Base-by-base conservation (phyloP, 2,888 invertebrate species). In the Tuberolachnus salignus region DNA sequence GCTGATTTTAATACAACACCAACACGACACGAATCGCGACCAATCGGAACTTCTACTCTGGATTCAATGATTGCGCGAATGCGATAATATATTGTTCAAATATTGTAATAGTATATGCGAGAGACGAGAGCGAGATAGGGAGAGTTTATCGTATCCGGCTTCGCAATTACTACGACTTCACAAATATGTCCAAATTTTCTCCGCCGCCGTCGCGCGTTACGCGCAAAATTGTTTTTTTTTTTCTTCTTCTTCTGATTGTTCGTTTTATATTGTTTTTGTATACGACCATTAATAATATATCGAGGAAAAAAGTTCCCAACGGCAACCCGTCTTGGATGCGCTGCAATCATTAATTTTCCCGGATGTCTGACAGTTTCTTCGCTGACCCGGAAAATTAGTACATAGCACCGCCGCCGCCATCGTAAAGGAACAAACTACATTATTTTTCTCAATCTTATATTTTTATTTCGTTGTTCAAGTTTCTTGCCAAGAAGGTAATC, bases 291-390 rank as follows among this genome's bases (percentile, higher is more conserved):
- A 73, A 73, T 73, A 34, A 34, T 34, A 34, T 4, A 53, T 73
- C 23, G 23, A 23, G 49, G 19, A 49, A 16, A 67, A 55, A 6
- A 61, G 46, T 51, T 63, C 73, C 63, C 73, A 11, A 42, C 51
- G 73, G 63, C 21, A 34, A 51, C 11, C 69, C 34, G n/a, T 73
- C 63, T 51, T 16, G 21, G 16, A 61, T 11, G 44, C 63, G 44
- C 34, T 34, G 34, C 26, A 19, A 73, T 64, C 73, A 73, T 73
- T 63, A 73, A 73, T 73, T 73, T 73, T 14, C 1, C 21, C 2
- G 44, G 8, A 61, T 19, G 51, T 61, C 71, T 72, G 72, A 73
- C 73, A 73, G 73, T 73, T 73, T 63, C 63, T 63, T 44, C 63
- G 44, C n/a, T 53, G 51, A n/a, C 53, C 53, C 63, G 73, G 53